These are phyloP conservation scores for Muscidifurax raptorellus DNA, from an alignment of 1,140 invertebrate species.

Conservation along the genomic window DNA sequence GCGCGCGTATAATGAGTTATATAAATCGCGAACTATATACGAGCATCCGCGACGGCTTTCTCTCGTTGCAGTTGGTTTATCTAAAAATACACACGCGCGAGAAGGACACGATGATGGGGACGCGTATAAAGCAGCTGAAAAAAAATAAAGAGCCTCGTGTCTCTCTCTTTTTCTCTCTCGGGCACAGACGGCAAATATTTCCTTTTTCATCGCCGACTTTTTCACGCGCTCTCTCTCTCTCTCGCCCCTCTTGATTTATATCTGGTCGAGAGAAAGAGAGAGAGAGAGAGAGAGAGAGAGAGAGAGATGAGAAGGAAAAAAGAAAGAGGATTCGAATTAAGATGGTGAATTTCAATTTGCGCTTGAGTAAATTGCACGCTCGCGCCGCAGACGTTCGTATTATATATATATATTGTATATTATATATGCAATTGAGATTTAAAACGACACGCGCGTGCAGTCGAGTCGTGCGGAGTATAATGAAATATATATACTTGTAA, in stretches of 20 bases:
- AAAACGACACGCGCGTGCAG: not conserved
- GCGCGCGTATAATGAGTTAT: conserved; percentile 30
- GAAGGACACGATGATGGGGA: conserved; percentile 27
- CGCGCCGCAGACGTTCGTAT: not conserved
- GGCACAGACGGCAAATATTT: conserved; percentile 32
- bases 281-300: not conserved
- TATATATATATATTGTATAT: conserved; percentile 34
- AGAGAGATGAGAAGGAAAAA: not conserved
- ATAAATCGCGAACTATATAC: conserved; percentile 45
- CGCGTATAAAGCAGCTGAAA: not conserved
- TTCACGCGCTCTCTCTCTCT: not conserved
- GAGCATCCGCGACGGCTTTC: conserved; percentile 23
- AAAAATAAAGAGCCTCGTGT: conserved; percentile 26
- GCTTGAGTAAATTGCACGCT: conserved; percentile 32
- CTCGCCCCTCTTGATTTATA: conserved; percentile 34
- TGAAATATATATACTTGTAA: too few species aligned
- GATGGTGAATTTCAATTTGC: conserved; percentile 48
- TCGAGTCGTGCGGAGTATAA: not conserved
- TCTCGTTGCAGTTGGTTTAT: conserved; percentile 37
- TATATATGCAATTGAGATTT: conserved; percentile 38
- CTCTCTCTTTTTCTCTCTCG: too few species aligned
- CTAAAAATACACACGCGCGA: conserved; percentile 39
- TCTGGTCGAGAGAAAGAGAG: not conserved
- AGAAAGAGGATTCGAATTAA: conserved; percentile 29
- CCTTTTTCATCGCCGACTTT: conserved; percentile 41